Base-by-base conservation (phyloP, 2,797 vertebrate genomes). In the Silurus aristotelis region DNA sequence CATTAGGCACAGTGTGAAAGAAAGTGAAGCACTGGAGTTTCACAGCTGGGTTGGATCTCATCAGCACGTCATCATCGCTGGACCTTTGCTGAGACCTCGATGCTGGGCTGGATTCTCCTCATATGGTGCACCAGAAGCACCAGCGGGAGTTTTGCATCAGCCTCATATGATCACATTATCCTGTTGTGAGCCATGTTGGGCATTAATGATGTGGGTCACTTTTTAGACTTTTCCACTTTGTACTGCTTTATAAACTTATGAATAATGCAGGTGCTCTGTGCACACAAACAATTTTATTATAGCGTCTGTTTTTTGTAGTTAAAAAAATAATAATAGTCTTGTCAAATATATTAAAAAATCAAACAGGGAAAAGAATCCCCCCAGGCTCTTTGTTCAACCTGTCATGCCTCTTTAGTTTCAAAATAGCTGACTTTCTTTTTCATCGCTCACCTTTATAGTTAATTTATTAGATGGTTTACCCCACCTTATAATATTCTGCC, bases 261-360 rank as follows among this genome's bases (percentile, higher is more conserved):
- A 96, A 98, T 99, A 96, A 98, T 98, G 96, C 96, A 98, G 94
- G 87, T 88, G 75, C 90, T 90, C 91, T 94, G 93, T 93, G 95
- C 93, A 95, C 92, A 93, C 95, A 93, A 92, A 96, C 95, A 95
- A 95, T 95, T 97, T 96, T 95, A 96, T 97, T 97, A 96, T 95
- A 96, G 95, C 93, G 96, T 94, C 95, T 95, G 96, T 97, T 97
- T 97, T 97, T 97, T 97, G 96, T 95, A 97, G 94, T 96, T 9
- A 15, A 20, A 5, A 38, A 14, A 46, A 79, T 43, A 63, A 96
- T 98, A 98, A 97, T 95, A 96, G 96, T 97, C 97, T 93, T 96
- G 97, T 98, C 96, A 97, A 97, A 96, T 94, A 95, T 95, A 96
- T 96, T 94, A 94, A 95, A 91, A 96, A 96, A 94, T 93, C 93